Base-by-base conservation (phyloP, 2,113 vertebrate genomes). In the Carassius auratus region DNA sequence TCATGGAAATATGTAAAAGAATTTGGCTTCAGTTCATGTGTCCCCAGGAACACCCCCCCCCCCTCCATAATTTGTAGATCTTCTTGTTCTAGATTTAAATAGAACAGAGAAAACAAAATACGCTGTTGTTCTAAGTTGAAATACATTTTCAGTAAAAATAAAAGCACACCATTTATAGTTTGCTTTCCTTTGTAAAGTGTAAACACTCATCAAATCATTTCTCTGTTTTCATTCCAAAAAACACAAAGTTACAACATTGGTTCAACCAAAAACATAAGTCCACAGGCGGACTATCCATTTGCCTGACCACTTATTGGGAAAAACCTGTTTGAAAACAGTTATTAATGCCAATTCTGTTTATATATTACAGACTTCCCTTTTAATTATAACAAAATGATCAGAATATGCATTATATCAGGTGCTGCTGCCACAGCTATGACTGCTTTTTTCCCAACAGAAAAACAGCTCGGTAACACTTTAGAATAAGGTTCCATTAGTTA, bases 1-100 rank as follows among this genome's bases (percentile, higher is more conserved):
- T 26, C 1, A 0, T 73, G 62, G 23, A 59, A 80, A 42, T 21
- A 71, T 71, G 14, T 17, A 52, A 38, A 42, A 59, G 17, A 86
- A 74, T 45, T 81, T 61, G 84, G 21, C 57, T 50, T 38, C 10
- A 81, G 17, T 57, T 61, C 30, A 42, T 9, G 61, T 81, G 10
- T 50, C 62, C 57, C 45, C 6, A 85, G 19, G 15, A 81, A 87
- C 33, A 75, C 59, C 7, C 17, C 36, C 15, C 26, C 26, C 26
- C 26, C 26, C 26, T 26, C 4, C 10, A 15, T 42, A 8, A 48
- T 10, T 45, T 33, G 19, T 3, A 57, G 50, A 80, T 71, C 76
- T 57, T 5, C 48, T 55, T 57, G 57, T 78, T 85, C 48, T 23
- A 21, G 23, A 9, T 69, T 69, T 68, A 30, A 30, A 33, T 10